Evolutionary conservation across 2,113 vertebrate genomes (phyloP).

Genomic region (Cottus gobio): DNA sequence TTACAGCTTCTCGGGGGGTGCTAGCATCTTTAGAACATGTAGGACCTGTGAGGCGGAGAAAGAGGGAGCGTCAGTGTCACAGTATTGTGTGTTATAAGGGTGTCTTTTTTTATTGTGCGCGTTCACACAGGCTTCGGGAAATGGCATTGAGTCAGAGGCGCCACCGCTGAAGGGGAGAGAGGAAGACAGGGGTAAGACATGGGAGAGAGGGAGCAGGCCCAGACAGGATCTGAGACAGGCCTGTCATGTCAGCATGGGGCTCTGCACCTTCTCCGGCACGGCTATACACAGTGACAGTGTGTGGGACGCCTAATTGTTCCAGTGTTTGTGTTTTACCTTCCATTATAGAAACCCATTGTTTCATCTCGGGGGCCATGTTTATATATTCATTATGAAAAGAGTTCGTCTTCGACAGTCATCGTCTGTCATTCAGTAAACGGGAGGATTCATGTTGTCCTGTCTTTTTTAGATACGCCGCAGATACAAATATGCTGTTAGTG

Average conservation of each 20-base stretch:
- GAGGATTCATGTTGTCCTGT: not conserved
- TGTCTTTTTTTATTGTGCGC: constrained; percentile 30
- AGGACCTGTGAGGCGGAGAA: constrained; percentile 10
- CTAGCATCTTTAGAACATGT: not conserved
- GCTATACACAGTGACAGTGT: not conserved
- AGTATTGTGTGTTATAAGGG: constrained; percentile 18
- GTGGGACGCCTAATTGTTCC: constrained; percentile 13
- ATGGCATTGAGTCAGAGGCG: constrained; percentile 74
- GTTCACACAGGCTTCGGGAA: constrained; percentile 50
- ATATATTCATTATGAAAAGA: not conserved
- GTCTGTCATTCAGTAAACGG: not conserved
- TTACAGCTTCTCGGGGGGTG: not conserved
- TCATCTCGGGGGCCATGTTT: not conserved
- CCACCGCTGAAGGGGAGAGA: constrained; percentile 55
- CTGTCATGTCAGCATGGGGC: constrained; percentile 56
- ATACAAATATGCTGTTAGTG: not conserved
- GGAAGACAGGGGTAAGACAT: constrained; percentile 50
- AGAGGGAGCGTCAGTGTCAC: constrained; percentile 23
- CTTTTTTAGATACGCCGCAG: not conserved
- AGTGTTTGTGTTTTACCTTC: constrained; percentile 12
- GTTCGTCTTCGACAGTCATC: not conserved
- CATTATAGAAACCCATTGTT: not conserved
- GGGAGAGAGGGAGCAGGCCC: constrained; percentile 29
- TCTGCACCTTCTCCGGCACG: constrained; percentile 50
- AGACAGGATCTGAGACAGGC: constrained; percentile 31